Evolutionary conservation across 2,888 invertebrate genomes (phyloP).

Genomic region (Amphimallon solstitiale): DNA sequence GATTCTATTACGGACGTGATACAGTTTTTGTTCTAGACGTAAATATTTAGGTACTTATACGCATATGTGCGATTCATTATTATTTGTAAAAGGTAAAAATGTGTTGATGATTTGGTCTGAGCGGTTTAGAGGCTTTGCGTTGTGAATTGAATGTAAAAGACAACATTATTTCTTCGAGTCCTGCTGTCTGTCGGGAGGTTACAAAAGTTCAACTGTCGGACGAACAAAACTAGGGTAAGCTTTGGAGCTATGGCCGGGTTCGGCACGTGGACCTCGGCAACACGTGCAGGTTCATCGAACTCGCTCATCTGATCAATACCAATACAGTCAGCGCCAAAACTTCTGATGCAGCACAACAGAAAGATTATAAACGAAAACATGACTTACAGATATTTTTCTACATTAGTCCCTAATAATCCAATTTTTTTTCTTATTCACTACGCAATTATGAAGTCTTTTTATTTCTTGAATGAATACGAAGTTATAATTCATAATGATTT

Average conservation of each 20-base stretch:
- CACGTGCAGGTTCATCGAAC: slow-evolving; percentile 56
- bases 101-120: background rate
- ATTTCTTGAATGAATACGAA: no score
- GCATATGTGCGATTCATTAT: no score
- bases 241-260: slow-evolving; percentile 55
- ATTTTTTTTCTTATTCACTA: no score
- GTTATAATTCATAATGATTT: no score
- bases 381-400: no score
- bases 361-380: background rate
- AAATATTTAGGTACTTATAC: no score
- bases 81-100: no score
- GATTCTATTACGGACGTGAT: no score
- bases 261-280: slow-evolving; percentile 54
- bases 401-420: no score
- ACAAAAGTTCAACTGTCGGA: slow-evolving; percentile 39
- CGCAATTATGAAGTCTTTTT: no score
- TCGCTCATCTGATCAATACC: slow-evolving; percentile 46
- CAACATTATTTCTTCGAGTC: slow-evolving; percentile 30
- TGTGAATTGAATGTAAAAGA: slow-evolving; percentile 1
- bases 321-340: slow-evolving; percentile 23
- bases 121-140: background rate
- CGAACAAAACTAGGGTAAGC: slow-evolving; percentile 57
- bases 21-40: no score
- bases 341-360: background rate
- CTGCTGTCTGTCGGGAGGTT: slow-evolving; percentile 29